Evolutionary conservation across 1,140 invertebrate genomes (phyloP), one percentile per base, ranked within the genome.

Genomic region (Venustaconcha ellipsiformis): DNA sequence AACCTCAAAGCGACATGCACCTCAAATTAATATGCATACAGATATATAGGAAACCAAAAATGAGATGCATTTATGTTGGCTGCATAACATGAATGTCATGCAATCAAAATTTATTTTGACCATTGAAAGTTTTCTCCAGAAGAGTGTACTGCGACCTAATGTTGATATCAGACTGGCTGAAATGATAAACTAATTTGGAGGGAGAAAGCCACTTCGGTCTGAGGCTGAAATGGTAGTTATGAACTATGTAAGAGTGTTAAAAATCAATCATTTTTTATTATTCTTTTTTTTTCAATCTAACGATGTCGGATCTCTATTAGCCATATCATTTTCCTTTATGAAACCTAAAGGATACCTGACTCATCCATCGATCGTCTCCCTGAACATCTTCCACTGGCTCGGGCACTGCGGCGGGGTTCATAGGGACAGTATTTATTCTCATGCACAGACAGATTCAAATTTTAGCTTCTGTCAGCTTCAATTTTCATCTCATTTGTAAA

Each of bases 291-390:
- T 37, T 37, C 8, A 1, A 4, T 37, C 37, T 8, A 37, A 37
- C 2, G 37, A 37, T 37, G 37, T 37, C 8, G 37, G 37, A 37
- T 37, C 37, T 2, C 37, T 6, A 37, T 37, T 37, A 37, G 37
- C 37, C 37, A 4, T 12, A 20, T 1, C 17, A 20, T 26, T 20
- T n/a, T 56, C 8, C 20, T 23, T 15, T 1, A 67, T 67, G 11
- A n/a, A 23, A 66, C 12, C 26, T 37, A 59, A 48, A 18, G 63
- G 58, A 62, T 76, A 88, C 88, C 90, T 93, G 92, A 85, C 92
- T 93, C 86, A 93, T 92, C 93, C 93, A 94, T 79, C 93, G 87
- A 79, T 92, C 92, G 87, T 94, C 93, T 64, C 93, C 93, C 76
- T 93, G 92, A 69, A 90, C 86, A 89, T 94, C 94, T 86, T 91